Evolutionary conservation across 2,797 vertebrate genomes (phyloP).

Genomic region (Tokudaia muenninki): DNA sequence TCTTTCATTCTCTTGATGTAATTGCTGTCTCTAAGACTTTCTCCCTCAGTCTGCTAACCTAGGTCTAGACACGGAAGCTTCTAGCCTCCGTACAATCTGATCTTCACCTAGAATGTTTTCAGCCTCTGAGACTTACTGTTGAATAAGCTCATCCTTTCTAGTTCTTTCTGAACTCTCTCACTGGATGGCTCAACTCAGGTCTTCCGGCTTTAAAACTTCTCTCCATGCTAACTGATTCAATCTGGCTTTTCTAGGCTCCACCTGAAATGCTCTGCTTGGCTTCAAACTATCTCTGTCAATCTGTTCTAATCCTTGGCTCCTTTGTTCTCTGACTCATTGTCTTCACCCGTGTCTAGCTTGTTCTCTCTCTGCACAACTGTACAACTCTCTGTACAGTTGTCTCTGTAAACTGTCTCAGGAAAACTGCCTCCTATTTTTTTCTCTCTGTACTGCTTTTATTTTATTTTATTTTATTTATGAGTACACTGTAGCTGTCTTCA

Average conservation of each 20-base stretch:
- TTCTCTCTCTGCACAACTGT: too few relatives aligned
- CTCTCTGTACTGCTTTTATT: neutral
- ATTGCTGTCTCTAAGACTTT: neutral
- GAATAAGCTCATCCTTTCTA: neutral
- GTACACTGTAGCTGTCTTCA: too few relatives aligned
- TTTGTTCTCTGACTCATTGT: too few relatives aligned
- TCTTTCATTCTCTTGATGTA: neutral
- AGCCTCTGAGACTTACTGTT: neutral
- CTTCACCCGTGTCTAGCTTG: too few relatives aligned
- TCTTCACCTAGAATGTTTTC: neutral
- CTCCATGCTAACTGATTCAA: neutral
- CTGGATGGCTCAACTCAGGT: neutral
- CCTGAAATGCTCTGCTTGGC: neutral
- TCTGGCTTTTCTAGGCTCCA: neutral
- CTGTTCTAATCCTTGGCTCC: neutral
- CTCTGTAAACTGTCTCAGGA: neutral
- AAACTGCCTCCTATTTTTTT: neutral
- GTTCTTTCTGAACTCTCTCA: neutral
- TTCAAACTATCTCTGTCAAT: neutral
- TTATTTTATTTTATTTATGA: too few relatives aligned
- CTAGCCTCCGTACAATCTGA: neutral
- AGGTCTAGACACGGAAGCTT: neutral
- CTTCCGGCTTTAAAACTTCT: neutral
- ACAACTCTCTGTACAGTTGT: too few relatives aligned
- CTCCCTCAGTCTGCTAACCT: neutral